Evolutionary conservation across 2,113 vertebrate species (phyloP).

Genomic region (Silurus meridionalis): DNA sequence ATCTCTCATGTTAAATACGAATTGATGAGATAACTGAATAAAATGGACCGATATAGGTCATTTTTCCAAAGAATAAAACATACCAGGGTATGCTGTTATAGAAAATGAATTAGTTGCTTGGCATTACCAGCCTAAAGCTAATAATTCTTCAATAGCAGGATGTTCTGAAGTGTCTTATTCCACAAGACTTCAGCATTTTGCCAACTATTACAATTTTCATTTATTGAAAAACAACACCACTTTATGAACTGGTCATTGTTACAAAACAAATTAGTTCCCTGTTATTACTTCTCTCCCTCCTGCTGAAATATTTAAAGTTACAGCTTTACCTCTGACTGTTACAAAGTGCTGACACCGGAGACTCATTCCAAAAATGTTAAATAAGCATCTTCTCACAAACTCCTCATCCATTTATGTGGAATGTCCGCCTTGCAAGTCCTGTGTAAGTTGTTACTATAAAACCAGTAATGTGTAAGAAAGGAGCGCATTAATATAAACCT

Average conservation of each 20-base stretch:
- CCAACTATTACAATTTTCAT: neutral
- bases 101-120: neutral
- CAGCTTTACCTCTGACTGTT: slow-evolving; percentile 14
- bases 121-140: neutral
- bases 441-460: neutral
- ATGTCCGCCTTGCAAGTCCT: neutral
- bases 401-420: neutral
- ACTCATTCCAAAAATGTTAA: slow-evolving; percentile 7
- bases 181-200: neutral
- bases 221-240: neutral
- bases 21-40: neutral
- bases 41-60: neutral
- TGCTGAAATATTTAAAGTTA: neutral
- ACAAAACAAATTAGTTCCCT: neutral
- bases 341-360: slow-evolving; percentile 1
- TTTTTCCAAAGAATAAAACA: neutral
- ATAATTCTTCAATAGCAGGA: neutral
- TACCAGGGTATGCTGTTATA: neutral
- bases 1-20: neutral
- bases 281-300: neutral
- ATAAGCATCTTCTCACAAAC: neutral
- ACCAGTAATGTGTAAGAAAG: neutral
- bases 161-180: neutral
- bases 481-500: neutral
- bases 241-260: neutral